Evolutionary conservation across 92 coral and sea anemone species (phyloP).

Genomic region (Paramuricea clavata): DNA sequence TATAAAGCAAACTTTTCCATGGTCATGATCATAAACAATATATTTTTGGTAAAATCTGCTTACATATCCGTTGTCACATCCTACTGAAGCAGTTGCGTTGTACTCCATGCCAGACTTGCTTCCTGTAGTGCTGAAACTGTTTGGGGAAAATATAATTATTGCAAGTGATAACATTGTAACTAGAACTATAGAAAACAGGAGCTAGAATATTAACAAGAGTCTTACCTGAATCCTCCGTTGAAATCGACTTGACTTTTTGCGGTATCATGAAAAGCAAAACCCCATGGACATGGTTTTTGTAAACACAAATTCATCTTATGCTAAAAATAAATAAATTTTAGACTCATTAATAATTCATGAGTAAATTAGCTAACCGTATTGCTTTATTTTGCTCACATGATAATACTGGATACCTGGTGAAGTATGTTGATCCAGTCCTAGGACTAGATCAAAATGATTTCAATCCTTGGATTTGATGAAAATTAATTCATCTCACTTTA

Average conservation of each 20-base stretch:
- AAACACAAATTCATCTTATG: neutral
- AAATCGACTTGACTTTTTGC: neutral
- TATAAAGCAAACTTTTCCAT: too few relatives aligned
- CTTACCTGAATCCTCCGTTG: neutral
- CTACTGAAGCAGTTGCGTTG: conserved; percentile 9
- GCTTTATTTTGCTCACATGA: too few relatives aligned
- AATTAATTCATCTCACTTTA: too few relatives aligned
- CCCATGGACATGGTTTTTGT: conserved; percentile 1
- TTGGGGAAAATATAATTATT: neutral
- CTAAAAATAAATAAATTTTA: neutral
- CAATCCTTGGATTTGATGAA: too few relatives aligned
- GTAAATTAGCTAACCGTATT: too few relatives aligned
- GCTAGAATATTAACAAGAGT: too few relatives aligned
- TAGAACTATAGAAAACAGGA: too few relatives aligned
- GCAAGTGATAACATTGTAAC: neutral
- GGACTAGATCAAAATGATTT: too few relatives aligned
- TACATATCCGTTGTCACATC: conserved; percentile 19
- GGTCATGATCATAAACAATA: too few relatives aligned
- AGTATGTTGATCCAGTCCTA: too few relatives aligned
- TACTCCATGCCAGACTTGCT: neutral
- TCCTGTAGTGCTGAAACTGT: neutral
- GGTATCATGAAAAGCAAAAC: neutral
- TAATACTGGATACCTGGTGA: too few relatives aligned
- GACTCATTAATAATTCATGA: too few relatives aligned
- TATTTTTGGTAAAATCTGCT: neutral